Base-by-base conservation (phyloP, 2,888 invertebrate species). In the Xestia c-nigrum region DNA sequence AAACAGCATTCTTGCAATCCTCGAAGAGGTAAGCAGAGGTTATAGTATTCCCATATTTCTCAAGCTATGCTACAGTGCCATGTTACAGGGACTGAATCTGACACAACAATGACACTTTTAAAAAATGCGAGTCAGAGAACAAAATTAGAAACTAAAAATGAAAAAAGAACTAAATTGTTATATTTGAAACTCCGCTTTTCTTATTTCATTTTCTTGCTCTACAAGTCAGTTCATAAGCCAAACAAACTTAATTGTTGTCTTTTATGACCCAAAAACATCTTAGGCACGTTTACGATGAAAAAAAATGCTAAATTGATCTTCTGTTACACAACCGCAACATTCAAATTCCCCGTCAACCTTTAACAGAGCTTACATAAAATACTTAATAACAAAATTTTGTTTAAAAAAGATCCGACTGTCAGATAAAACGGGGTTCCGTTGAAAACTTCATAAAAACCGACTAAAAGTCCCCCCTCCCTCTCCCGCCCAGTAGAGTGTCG, bases 401-500 rank as follows among this genome's bases (percentile, higher is more conserved):
- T 83, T 80, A 79, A 77, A 77, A 87, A 88, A 84, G 84, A 87
- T 82, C 80, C 66, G 72, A 87, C 83, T 81, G 59, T 24, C 40
- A 81, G 81, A 88, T 85, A 85, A 82, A 87, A 85, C 80, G 74
- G 71, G 80, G 78, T 81, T 81, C 77, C 72, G 85, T 84, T 82
- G 76, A 78, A 85, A 87, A 87, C 84, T 87, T 87, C 88, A 87
- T 88, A 87, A 87, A 87, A 87, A 87, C 87, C 77, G 84, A 88
- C 84, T 88, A 80, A 81, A 87, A 88, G 85, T 88, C 85, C 83
- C 50, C 57, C 74, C 46, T 31, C 31, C 31, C 31, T 31, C 46
- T 4, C 3, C 46, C 46, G 76, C 69, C 87, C 85, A 66, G 82
- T 79, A 72, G 80, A 87, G 81, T 85, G 87, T 79, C 85, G 82